Evolutionary conservation across 2,113 vertebrate genomes (phyloP), one percentile per base, ranked within the genome.

Genomic region (Echinops telfairi): DNA sequence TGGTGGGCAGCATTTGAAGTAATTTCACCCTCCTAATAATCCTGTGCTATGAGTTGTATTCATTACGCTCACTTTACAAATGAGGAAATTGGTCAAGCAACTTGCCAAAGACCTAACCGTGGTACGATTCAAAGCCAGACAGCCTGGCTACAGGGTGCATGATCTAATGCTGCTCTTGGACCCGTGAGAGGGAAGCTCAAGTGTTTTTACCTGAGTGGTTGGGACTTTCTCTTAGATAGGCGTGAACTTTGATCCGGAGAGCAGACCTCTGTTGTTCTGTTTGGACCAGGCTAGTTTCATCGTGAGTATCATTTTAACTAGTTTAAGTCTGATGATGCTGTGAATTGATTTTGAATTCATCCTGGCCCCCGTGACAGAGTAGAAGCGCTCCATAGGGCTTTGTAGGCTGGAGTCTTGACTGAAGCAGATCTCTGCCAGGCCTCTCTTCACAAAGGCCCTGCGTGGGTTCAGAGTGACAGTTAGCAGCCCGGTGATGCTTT

Each of bases 1-100:
- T 64, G 8, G 17, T 25, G 6, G 43, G 19, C 11, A 57, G 36
- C 64, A 20, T 47, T 83, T 29, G 38, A 85, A 88, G 17, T 4
- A 29, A 47, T 86, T 73, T 20, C 27, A 78, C 36, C 88, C 25
- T 20, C 16, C 3, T 36, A 43, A 17, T 77, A 60, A 83, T 14
- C 83, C 31, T 66, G 1, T 58, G 38, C n/a, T 64, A 1, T 36
- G 17, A 64, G 19, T 53, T 15, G 68, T 80, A 0, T 57, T 83
- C 25, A 57, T 86, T 38, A 64, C 64, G 86, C 25, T 86, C 57
- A 73, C 43, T 90, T 77, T 88, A 85, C 6, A 57, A 57, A 75
- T 83, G n/a, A 79, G 84, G 47, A n/a, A 62, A 43, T 83, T 88
- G n/a, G 83, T 81, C 60, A 68, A 64, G 81, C 83, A 33, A 43